Conservation (phyloP, 2,888 invertebrate species). For the Pyralis farinalis region DNA sequence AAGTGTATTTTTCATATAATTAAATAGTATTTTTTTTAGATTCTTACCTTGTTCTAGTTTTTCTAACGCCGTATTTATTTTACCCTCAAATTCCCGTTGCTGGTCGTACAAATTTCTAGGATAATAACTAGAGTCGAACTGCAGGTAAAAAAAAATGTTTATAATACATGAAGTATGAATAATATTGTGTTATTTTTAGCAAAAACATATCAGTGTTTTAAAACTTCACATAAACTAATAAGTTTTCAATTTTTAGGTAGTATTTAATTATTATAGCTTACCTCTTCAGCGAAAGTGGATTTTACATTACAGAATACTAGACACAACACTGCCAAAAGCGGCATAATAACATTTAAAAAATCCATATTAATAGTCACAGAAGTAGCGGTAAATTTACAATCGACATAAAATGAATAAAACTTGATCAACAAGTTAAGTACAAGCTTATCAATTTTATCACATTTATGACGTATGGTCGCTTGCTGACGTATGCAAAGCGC, state of each 20-base stretch:
- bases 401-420: slow-evolving; percentile 1
- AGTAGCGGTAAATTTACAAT: background rate
- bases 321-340: slow-evolving; percentile 16
- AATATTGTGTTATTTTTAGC: too few relatives aligned
- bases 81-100: slow-evolving; percentile 9
- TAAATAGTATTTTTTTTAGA: slow-evolving; percentile 3
- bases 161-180: too few relatives aligned
- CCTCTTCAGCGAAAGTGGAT: slow-evolving; percentile 26
- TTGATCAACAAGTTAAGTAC: slow-evolving; percentile 10
- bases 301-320: slow-evolving; percentile 23
- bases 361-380: slow-evolving; percentile 4
- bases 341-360: slow-evolving; percentile 4
- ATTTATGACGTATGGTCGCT: slow-evolving; percentile 2
- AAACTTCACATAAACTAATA: too few relatives aligned
- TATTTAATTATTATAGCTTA: slow-evolving; percentile 35
- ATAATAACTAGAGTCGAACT: slow-evolving; percentile 53
- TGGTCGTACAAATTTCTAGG: slow-evolving; percentile 38
- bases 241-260: too few relatives aligned
- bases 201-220: too few relatives aligned
- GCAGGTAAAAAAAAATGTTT: slow-evolving; percentile 11
- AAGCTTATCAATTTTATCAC: slow-evolving; percentile 1
- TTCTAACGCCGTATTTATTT: slow-evolving; percentile 45
- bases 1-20: too few relatives aligned
- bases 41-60: slow-evolving; percentile 55
- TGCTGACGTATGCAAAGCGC: too few relatives aligned